Conservation (phyloP, 2,113 vertebrate species). For the Natator depressus region DNA sequence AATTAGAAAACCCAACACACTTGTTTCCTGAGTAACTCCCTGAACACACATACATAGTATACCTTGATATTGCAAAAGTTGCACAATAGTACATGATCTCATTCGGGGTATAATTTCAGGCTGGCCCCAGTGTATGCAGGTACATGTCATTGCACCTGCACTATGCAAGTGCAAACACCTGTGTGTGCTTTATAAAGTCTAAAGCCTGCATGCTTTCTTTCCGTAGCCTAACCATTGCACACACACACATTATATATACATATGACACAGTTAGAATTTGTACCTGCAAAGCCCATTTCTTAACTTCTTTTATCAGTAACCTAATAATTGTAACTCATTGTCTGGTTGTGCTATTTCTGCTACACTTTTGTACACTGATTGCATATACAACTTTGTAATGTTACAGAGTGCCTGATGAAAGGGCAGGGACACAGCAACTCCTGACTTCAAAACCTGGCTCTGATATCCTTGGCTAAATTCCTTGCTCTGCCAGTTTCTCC, state of each 20-base stretch:
- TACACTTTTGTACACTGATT: neutral
- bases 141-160: constrained; percentile 50
- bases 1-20: constrained; percentile 8
- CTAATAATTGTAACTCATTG: neutral
- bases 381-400: neutral
- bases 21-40: constrained; percentile 16
- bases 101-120: constrained; percentile 11
- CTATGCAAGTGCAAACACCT: constrained; percentile 42
- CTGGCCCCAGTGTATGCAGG: constrained; percentile 43
- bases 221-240: neutral
- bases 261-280: neutral
- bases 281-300: neutral
- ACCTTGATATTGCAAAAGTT: constrained; percentile 30
- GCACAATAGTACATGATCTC: constrained; percentile 46
- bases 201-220: constrained; percentile 29
- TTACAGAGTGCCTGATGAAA: rapidly evolving
- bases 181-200: constrained; percentile 30
- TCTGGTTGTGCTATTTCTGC: neutral
- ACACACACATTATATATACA: neutral
- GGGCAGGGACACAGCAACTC: neutral
- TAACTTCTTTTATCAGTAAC: neutral
- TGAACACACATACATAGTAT: constrained; percentile 4
- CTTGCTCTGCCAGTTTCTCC: neutral
- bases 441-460: neutral
- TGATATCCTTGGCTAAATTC: neutral